Evolutionary conservation across 2,113 vertebrate species (phyloP).

Genomic region (Sciurus niger): DNA sequence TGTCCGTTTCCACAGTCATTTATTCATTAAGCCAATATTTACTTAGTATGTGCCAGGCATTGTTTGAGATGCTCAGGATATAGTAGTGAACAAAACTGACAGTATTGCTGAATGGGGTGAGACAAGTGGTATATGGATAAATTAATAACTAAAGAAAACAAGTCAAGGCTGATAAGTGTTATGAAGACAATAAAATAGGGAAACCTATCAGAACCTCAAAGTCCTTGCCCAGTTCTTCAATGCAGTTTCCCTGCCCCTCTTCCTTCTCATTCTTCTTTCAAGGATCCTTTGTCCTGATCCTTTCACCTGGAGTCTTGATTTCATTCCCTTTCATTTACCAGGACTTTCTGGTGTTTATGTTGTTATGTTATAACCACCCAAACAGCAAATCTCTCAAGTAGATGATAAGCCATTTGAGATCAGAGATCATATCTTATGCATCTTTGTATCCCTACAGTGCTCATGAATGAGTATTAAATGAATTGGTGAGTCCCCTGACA

Average conservation of each 20-base stretch:
- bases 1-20: conserved; percentile 17
- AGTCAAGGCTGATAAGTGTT: neutral
- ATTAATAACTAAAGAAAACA: conserved; percentile 7
- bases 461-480: conserved; percentile 25
- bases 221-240: neutral
- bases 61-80: conserved; percentile 40
- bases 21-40: conserved; percentile 56
- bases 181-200: conserved; percentile 2
- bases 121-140: neutral
- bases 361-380: conserved; percentile 39
- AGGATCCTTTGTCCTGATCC: neutral
- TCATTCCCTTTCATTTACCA: conserved; percentile 5
- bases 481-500: neutral
- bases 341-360: neutral
- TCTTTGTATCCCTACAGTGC: neutral
- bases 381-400: neutral
- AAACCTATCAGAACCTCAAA: neutral
- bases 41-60: neutral
- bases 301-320: conserved; percentile 2
- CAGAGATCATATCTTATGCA: neutral
- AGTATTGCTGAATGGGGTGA: conserved; percentile 18
- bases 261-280: neutral
- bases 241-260: neutral
- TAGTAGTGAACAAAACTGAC: conserved; percentile 24
- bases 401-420: conserved; percentile 38